phyloP scores from a whole-genome alignment of 2,888 invertebrate species.

The Leucophora obtusa region DNA sequence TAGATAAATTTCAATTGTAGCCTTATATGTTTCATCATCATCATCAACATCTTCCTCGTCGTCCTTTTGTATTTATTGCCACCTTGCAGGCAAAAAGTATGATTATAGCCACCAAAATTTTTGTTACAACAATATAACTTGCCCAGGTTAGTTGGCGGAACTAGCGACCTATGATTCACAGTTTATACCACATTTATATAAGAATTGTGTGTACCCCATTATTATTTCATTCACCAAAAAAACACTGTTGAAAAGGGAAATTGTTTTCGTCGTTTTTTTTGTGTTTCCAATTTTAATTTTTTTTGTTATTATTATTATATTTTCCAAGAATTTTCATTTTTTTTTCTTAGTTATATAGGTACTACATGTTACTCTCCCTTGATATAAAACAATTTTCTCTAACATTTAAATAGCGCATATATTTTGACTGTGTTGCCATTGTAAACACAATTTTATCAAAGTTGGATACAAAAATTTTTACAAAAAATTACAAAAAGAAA shows the following conservation, averaged over 20 bases:
- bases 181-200: constrained; percentile 36
- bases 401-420: background rate
- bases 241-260: constrained; percentile 55
- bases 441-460: background rate
- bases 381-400: constrained; percentile 12
- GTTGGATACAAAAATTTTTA: no score
- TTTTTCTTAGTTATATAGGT: background rate
- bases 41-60: constrained; percentile 7
- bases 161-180: constrained; percentile 50
- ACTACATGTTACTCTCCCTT: constrained; percentile 8
- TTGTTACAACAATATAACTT: constrained; percentile 4
- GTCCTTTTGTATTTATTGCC: background rate
- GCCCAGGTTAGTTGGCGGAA: constrained; percentile 29
- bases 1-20: background rate
- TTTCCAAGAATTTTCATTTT: constrained; percentile 55
- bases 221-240: constrained; percentile 46
- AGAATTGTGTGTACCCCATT: constrained; percentile 18
- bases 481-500: no score
- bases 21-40: constrained; percentile 20
- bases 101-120: background rate
- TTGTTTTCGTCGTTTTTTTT: constrained; percentile 46
- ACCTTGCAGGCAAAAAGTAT: background rate
- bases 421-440: constrained; percentile 6
- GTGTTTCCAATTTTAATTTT: constrained; percentile 14
- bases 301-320: constrained; percentile 23